Evolutionary conservation across 2,113 vertebrate genomes (phyloP).

Genomic region (Lophura nycthemera): DNA sequence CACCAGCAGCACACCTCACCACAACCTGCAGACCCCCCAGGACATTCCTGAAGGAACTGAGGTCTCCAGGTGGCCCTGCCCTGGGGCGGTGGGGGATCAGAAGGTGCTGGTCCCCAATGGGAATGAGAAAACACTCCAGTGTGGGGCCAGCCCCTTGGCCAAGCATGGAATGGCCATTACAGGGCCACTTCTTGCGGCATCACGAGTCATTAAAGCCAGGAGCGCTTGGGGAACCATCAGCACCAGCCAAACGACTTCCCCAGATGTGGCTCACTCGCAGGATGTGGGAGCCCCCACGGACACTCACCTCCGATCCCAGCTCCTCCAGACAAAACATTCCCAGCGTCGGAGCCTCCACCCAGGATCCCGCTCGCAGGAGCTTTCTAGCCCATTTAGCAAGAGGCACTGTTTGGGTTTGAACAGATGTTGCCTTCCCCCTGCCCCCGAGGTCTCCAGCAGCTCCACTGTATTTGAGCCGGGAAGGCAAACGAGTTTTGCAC

Average conservation of each 20-base stretch:
- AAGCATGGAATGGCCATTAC: slow-evolving; percentile 77
- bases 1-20: background rate
- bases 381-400: slow-evolving; percentile 87
- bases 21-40: slow-evolving; percentile 37
- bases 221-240: slow-evolving; percentile 83
- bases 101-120: slow-evolving; percentile 10
- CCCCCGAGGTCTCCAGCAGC: slow-evolving; percentile 45
- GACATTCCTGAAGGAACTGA: background rate
- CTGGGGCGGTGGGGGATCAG: background rate
- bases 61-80: slow-evolving; percentile 48
- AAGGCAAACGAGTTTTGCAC: slow-evolving; percentile 70
- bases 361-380: slow-evolving; percentile 73
- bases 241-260: slow-evolving; percentile 87
- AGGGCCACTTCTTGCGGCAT: slow-evolving; percentile 87
- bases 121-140: slow-evolving; percentile 1
- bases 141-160: slow-evolving; percentile 38
- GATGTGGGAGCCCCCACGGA: slow-evolving; percentile 87
- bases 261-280: slow-evolving; percentile 93
- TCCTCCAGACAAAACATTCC: slow-evolving; percentile 86
- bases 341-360: slow-evolving; percentile 72
- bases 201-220: slow-evolving; percentile 94
- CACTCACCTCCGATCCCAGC: slow-evolving; percentile 76
- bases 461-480: slow-evolving; percentile 46
- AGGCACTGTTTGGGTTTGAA: slow-evolving; percentile 84
- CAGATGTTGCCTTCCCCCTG: slow-evolving; percentile 77